phyloP scores from a whole-genome alignment of 2,797 vertebrate species.

The Enteromius fasciolatus region DNA sequence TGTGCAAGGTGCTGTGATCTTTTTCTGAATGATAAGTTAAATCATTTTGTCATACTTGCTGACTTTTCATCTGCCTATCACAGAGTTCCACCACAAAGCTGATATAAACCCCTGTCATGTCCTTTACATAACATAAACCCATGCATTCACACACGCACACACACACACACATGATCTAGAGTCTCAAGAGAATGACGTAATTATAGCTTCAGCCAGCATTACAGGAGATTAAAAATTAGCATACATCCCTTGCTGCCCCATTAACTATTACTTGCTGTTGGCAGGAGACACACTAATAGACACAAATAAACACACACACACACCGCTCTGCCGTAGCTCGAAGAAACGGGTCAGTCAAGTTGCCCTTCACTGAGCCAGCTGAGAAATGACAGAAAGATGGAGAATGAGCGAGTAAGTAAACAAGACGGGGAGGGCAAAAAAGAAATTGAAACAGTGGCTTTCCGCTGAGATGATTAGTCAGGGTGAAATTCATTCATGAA shows the following conservation, averaged over 20 bases:
- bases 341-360: constrained; percentile 44
- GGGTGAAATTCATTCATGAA: constrained; percentile 58
- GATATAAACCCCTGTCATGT: constrained; percentile 43
- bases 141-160: background rate
- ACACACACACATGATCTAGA: constrained; percentile 1
- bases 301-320: constrained; percentile 1
- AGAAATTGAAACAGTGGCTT: constrained; percentile 15
- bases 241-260: constrained; percentile 36
- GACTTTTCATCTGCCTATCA: constrained; percentile 48
- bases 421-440: background rate
- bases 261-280: constrained; percentile 31
- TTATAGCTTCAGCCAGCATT: constrained; percentile 38
- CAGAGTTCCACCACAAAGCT: constrained; percentile 36
- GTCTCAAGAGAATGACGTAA: constrained; percentile 35
- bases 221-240: constrained; percentile 43
- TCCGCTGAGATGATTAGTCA: constrained; percentile 42
- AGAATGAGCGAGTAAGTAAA: constrained; percentile 7
- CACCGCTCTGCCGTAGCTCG: background rate
- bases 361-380: constrained; percentile 30
- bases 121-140: constrained; percentile 49
- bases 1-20: constrained; percentile 2
- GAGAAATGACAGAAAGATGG: constrained; percentile 11
- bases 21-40: constrained; percentile 32
- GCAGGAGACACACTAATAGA: constrained; percentile 6
- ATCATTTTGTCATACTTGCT: constrained; percentile 49